Percentiles rank a stretch among this genome's conserved stretches.
Conservation (phyloP, 2,113 vertebrate species). For the Myodes glareolus region DNA sequence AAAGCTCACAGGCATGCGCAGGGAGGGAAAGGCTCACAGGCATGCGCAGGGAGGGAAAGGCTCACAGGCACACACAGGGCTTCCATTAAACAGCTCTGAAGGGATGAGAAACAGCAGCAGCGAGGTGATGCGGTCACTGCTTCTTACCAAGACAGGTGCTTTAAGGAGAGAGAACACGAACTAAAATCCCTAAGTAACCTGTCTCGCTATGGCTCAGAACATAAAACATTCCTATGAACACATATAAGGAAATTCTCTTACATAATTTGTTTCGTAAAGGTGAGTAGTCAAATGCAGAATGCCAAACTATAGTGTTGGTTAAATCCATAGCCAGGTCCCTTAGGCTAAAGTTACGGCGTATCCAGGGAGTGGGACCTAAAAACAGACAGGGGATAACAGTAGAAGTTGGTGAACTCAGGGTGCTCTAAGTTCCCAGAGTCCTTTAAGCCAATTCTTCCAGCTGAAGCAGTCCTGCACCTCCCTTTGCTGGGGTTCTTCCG, state of each 20-base stretch:
- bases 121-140: background rate
- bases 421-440: background rate
- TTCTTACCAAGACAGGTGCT: background rate
- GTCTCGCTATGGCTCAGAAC: slow-evolving; percentile 19
- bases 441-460: background rate
- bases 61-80: background rate
- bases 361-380: background rate
- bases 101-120: background rate
- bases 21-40: background rate
- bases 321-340: background rate
- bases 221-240: background rate
- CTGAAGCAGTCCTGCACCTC: background rate
- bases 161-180: background rate
- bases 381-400: background rate
- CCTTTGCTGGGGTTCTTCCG: background rate
- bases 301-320: background rate
- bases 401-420: background rate
- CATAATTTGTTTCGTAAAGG: slow-evolving; percentile 4
- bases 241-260: background rate
- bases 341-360: background rate
- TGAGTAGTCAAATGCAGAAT: slow-evolving; percentile 14
- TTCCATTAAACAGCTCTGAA: background rate
- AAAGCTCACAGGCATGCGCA: background rate
- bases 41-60: background rate
- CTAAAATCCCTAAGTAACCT: background rate